Conservation (phyloP, 2,113 vertebrate species). For the Pollachius pollachius region DNA sequence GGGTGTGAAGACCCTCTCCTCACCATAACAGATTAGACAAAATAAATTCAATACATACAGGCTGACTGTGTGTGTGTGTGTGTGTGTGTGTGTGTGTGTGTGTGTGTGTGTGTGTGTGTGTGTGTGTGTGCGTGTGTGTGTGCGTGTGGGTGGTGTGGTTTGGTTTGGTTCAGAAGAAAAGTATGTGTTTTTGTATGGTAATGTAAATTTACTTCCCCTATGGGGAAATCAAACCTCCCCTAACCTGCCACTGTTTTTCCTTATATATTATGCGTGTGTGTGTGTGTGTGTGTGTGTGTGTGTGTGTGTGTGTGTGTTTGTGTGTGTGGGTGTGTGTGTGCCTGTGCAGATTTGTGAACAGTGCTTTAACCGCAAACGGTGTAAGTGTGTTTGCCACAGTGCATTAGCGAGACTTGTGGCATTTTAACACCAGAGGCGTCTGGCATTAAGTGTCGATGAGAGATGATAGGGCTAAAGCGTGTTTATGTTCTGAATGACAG, state of each 20-base stretch:
- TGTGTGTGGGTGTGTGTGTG: not conserved
- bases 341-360: not conserved
- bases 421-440: slow-evolving; percentile 48
- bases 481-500: slow-evolving; percentile 56
- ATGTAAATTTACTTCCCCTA: not conserved
- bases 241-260: not conserved
- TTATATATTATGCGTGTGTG: not conserved
- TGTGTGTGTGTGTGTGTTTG: not conserved
- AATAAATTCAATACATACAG: not conserved
- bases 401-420: slow-evolving; percentile 43
- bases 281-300: not conserved
- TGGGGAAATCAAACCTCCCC: not conserved
- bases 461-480: slow-evolving; percentile 55
- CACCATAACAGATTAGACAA: not conserved
- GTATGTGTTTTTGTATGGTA: not conserved
- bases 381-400: slow-evolving; percentile 28
- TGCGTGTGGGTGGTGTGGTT: not conserved
- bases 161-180: not conserved
- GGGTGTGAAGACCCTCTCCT: too few relatives aligned
- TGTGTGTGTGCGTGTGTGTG: not conserved
- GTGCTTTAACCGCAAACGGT: slow-evolving; percentile 6
- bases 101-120: not conserved
- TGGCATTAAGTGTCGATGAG: slow-evolving; percentile 50
- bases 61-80: not conserved
- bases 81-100: not conserved